A percentile compares a stretch with the other conserved stretches of the same genome.
These are phyloP conservation scores for Iguana delicatissima DNA, from an alignment of 2,797 vertebrate genomes.

Conservation along the genomic window DNA sequence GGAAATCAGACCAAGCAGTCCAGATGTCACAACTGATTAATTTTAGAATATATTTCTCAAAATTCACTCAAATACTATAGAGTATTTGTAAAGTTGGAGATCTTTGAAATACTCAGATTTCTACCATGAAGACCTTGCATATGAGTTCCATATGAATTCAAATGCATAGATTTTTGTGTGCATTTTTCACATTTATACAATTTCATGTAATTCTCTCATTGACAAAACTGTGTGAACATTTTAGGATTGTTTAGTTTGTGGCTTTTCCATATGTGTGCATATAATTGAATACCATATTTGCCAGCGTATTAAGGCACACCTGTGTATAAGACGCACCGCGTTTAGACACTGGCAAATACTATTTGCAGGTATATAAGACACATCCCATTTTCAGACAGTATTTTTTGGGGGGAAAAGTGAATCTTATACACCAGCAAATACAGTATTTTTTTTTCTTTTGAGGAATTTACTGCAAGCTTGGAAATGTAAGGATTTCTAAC, in stretches of 20 bases:
- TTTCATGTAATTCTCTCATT: neutral
- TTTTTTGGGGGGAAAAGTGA: too few relatives aligned
- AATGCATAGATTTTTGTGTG: neutral
- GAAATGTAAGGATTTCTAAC: neutral
- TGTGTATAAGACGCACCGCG: too few relatives aligned
- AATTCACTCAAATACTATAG: neutral
- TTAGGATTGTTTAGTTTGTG: neutral
- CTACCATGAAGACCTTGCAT: neutral
- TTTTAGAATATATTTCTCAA: neutral
- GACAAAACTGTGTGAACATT: neutral
- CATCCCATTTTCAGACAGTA: too few relatives aligned
- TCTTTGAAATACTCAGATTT: neutral
- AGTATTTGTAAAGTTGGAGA: too few relatives aligned
- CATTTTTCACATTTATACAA: neutral
- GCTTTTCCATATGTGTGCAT: neutral
- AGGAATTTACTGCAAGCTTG: neutral
- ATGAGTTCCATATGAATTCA: neutral
- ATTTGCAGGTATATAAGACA: too few relatives aligned
- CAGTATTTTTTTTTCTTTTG: neutral
- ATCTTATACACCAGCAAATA: too few relatives aligned
- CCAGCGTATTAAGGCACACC: too few relatives aligned
- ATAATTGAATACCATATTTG: neutral
- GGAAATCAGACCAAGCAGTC: neutral
- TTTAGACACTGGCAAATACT: too few relatives aligned
- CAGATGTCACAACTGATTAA: neutral